Conservation (phyloP, 2,888 invertebrate species). For the Melanchra persicariae region DNA sequence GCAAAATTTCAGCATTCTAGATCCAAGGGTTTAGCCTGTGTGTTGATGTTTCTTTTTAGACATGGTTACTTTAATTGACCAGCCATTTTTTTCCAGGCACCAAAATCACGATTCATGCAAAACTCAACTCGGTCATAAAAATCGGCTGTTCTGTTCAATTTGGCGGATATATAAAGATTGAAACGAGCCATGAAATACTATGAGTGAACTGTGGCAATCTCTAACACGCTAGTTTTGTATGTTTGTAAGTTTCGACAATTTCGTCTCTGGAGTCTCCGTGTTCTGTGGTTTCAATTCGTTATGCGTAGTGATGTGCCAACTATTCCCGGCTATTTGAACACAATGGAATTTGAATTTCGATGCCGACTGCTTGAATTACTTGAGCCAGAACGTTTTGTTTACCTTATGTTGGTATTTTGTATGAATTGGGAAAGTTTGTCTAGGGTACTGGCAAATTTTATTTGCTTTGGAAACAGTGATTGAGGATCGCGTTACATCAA, state of each 20-base stretch:
- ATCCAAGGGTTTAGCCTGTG: too few relatives aligned
- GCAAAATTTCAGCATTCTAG: neutral
- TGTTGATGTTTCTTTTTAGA: too few relatives aligned
- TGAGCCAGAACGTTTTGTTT: conserved; percentile 20
- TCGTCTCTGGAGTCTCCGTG: neutral
- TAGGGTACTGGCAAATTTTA: neutral
- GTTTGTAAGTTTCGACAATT: neutral
- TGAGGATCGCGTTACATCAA: neutral
- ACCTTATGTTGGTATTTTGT: conserved; percentile 1
- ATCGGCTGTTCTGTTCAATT: too few relatives aligned
- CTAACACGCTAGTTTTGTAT: too few relatives aligned
- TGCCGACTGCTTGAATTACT: conserved; percentile 16
- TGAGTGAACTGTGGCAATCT: neutral
- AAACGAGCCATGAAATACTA: neutral
- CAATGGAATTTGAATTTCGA: conserved; percentile 36
- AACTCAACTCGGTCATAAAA: too few relatives aligned
- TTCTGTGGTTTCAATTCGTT: conserved; percentile 36
- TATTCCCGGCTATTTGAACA: conserved; percentile 45
- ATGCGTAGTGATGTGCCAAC: conserved; percentile 63
- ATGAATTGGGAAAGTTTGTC: neutral
- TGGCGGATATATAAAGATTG: too few relatives aligned
- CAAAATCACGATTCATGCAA: too few relatives aligned
- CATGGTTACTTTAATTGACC: too few relatives aligned
- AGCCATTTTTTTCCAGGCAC: too few relatives aligned
- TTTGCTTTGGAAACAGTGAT: neutral